Evolutionary conservation across 92 coral and sea anemone species (phyloP), one percentile per base, ranked within the genome.

Genomic region (Zoanthus solanderi): DNA sequence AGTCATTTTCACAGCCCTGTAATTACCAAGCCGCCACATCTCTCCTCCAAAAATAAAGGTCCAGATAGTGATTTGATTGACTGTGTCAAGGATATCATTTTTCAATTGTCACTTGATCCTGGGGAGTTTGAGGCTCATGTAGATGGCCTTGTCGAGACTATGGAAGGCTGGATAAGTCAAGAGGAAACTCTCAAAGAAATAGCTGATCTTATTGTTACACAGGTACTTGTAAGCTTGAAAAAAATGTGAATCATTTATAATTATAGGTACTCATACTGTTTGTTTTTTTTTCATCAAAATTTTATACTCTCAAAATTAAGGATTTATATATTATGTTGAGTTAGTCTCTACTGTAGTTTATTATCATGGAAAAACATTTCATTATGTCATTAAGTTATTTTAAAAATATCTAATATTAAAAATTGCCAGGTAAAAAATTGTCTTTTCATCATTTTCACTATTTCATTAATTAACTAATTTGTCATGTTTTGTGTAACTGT

Each of bases 91-190:
- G 85, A 81, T 30, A 65, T 57, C 0, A 30, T 81, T 67, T 81
- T 63, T 37, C 85, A 81, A 44, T 3, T 81, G 46, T 66, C 85
- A 46, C 76, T 81, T n/a, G 85, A 81, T 81, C 85, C 85, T 66
- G 85, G 85, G 47, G 85, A 18, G 54, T 67, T 81, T 66, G 85
- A 81, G 65, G 60, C 5, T 16, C 67, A 17, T 81, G 85, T 81
- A 0, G 85, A 81, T 45, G 85, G 85, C 13, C 46, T 81, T 63
- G 85, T 81, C 0, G 85, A 81, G 56, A 81, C 85, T 0, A 46
- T 81, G 85, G 85, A 81, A 42, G 85, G 85, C 14, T 81, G 85
- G 85, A 63, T 81, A 9, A 81, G 75, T 18, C 63, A 66, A 54
- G 85, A 81, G 46, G 85, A 81, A 0, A 81, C 85, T 0, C 85